Conservation (phyloP, 2,888 invertebrate genomes). For the Erannis defoliaria region DNA sequence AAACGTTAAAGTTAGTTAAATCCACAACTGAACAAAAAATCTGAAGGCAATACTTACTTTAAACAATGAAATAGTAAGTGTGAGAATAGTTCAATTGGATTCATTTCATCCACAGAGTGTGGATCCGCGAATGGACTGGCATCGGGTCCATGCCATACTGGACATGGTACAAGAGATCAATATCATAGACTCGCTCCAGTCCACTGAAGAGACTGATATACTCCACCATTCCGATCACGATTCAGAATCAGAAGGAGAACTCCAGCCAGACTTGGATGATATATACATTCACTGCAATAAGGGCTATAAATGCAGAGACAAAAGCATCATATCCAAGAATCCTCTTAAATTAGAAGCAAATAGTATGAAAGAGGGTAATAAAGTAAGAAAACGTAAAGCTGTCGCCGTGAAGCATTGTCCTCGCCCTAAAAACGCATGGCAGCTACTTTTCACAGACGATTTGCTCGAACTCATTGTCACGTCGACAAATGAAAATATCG, state of each 20-base stretch:
- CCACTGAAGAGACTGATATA: constrained; percentile 73
- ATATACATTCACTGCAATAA: constrained; percentile 63
- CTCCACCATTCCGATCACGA: constrained; percentile 76
- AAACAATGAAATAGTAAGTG: constrained; percentile 38
- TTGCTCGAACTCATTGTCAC: constrained; percentile 74
- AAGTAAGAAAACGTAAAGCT: constrained; percentile 61
- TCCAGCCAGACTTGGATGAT: constrained; percentile 63
- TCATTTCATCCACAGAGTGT: constrained; percentile 84
- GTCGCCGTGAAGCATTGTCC: constrained; percentile 54
- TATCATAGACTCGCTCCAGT: constrained; percentile 76
- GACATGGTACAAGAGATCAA: constrained; percentile 79
- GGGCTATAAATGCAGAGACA: constrained; percentile 71
- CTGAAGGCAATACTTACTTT: background rate
- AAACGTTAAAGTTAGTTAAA: too few relatives aligned
- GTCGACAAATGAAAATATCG: constrained; percentile 74
- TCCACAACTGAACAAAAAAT: background rate
- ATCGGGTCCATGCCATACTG: constrained; percentile 81
- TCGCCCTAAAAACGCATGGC: constrained; percentile 74
- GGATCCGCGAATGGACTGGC: constrained; percentile 84
- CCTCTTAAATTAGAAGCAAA: constrained; percentile 45
- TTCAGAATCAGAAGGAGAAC: constrained; percentile 74
- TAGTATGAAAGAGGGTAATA: constrained; percentile 50
- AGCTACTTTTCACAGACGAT: constrained; percentile 74
- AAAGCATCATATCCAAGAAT: constrained; percentile 60
- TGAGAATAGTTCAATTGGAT: constrained; percentile 77